Evolutionary conservation across 1,140 invertebrate genomes (phyloP).

Genomic region (Euglossa dilemma): DNA sequence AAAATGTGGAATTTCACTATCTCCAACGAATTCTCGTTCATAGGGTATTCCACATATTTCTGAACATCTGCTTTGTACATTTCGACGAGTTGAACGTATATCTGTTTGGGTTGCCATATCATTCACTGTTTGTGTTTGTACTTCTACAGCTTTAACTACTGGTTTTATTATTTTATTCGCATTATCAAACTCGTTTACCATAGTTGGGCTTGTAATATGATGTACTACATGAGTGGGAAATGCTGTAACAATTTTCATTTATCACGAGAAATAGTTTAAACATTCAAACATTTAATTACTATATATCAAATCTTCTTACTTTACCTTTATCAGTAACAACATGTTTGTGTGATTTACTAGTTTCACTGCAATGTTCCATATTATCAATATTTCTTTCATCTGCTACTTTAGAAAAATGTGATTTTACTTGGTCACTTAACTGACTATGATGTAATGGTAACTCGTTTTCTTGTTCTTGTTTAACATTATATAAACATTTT

Average conservation of each 20-base stretch:
- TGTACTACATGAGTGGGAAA: constrained; percentile 23
- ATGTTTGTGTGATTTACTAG: constrained; percentile 55
- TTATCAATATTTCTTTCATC: constrained; percentile 25
- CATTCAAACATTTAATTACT: too few species aligned
- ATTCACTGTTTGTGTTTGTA: constrained; percentile 81
- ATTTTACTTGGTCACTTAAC: constrained; percentile 60
- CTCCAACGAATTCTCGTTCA: constrained; percentile 26
- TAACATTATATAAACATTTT: constrained; percentile 75
- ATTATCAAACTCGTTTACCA: constrained; percentile 30
- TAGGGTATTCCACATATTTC: constrained; percentile 52
- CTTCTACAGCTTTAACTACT: constrained; percentile 73
- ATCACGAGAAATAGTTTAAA: background rate
- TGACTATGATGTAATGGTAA: constrained; percentile 66
- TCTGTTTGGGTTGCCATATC: constrained; percentile 81
- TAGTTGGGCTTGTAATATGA: constrained; percentile 26
- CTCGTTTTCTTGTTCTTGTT: constrained; percentile 70
- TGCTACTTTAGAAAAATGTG: constrained; percentile 39
- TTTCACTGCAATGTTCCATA: constrained; percentile 46
- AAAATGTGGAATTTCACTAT: constrained; percentile 66
- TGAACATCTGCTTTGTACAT: constrained; percentile 57
- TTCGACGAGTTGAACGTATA: constrained; percentile 60
- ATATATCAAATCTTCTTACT: background rate
- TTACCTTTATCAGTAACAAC: constrained; percentile 18
- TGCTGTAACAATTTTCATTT: background rate
- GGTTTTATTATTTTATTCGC: constrained; percentile 42